Conservation (phyloP, 2,797 vertebrate species). For the Eulemur mongoz region DNA sequence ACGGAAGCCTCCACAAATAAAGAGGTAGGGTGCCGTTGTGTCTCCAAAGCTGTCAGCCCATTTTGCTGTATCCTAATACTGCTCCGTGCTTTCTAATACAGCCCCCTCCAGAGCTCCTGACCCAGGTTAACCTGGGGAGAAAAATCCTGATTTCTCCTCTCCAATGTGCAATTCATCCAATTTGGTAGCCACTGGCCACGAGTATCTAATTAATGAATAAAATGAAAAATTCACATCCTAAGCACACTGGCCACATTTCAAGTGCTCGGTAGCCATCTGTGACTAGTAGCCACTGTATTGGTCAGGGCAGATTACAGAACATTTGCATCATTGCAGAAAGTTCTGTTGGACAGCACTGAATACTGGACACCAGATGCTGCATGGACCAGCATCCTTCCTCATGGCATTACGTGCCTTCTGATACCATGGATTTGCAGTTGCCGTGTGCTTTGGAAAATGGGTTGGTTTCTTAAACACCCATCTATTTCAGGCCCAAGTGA, state of each 20-base stretch:
- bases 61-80: neutral
- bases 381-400: neutral
- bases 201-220: neutral
- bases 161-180: neutral
- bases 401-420: neutral
- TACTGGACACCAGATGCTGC: neutral
- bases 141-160: neutral
- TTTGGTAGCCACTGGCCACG: neutral
- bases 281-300: no score
- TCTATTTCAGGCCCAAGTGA: neutral
- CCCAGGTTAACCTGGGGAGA: neutral
- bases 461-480: neutral
- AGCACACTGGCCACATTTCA: neutral
- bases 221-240: neutral
- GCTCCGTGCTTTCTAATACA: neutral
- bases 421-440: neutral
- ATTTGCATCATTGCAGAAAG: neutral
- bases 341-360: neutral
- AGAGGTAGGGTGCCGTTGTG: conserved; percentile 88
- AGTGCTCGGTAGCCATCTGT: neutral
- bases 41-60: neutral
- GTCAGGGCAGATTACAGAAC: neutral
- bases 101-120: neutral
- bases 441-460: neutral
- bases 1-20: conserved; percentile 89